phyloP scores from a whole-genome alignment of 2,113 vertebrate species.

The Nipponia nippon region DNA sequence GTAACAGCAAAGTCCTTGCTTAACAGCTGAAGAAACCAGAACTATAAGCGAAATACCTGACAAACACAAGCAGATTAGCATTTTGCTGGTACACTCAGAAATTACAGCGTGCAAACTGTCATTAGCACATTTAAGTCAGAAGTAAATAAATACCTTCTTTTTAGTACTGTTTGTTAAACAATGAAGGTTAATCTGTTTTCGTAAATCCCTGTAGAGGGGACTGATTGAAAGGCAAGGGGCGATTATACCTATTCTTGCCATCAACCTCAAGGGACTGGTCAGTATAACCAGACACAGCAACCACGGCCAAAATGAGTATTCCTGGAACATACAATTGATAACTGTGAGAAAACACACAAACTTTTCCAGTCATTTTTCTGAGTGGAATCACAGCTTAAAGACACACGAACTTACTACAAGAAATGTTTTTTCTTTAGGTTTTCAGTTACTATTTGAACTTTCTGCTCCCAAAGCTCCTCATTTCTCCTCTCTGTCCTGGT shows the following conservation, averaged over 20 bases:
- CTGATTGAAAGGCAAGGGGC: not conserved
- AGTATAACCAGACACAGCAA: not conserved
- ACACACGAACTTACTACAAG: not conserved
- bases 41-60: not conserved
- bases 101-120: not conserved
- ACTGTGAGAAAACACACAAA: not conserved
- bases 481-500: not conserved
- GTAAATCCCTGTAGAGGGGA: fast-evolving
- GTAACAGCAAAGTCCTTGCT: not conserved
- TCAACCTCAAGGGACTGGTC: not conserved
- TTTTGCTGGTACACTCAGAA: not conserved
- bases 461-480: not conserved
- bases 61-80: not conserved
- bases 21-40: not conserved
- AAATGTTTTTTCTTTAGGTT: not conserved
- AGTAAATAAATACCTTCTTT: not conserved
- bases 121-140: not conserved
- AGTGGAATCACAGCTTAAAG: not conserved
- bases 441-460: not conserved
- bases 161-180: not conserved
- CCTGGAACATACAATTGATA: not conserved
- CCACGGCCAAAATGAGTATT: not conserved
- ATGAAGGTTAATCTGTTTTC: not conserved
- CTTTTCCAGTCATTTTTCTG: not conserved
- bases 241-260: not conserved